phyloP scores from a whole-genome alignment of 30 jellyfish, hydroid and myxozoan species.

The Pelagia noctiluca region DNA sequence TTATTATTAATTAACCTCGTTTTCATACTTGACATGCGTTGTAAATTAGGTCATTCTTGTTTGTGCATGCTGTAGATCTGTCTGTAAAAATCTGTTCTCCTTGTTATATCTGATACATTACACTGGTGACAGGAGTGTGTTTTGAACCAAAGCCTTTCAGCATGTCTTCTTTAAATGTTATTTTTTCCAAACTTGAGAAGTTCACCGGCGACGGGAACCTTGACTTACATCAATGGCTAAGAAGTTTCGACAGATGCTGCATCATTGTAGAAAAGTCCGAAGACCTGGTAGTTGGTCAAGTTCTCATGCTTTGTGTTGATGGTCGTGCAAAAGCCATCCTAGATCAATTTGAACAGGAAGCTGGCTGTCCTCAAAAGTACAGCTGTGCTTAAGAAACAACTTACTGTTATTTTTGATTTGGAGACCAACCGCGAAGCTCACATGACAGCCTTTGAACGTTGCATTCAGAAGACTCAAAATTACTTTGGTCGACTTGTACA shows the following conservation, averaged over 20 bases:
- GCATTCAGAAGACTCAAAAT: background rate
- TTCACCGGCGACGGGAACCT: no score
- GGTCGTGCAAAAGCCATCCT: constrained; percentile 47
- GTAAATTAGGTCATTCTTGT: no score
- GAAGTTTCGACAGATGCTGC: constrained; percentile 37
- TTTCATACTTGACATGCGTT: no score
- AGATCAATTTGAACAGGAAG: constrained; percentile 41
- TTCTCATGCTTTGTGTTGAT: constrained; percentile 41
- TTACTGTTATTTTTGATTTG: background rate
- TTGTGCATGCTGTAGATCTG: no score
- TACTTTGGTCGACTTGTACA: background rate
- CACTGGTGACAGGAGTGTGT: no score
- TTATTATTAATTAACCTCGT: no score
- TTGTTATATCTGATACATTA: no score
- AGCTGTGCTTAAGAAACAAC: background rate
- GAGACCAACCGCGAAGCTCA: background rate
- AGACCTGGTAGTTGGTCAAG: constrained; percentile 46
- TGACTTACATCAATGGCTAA: constrained; percentile 39
- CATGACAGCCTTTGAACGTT: background rate
- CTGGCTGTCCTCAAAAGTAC: background rate
- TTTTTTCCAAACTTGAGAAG: no score
- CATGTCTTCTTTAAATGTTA: no score
- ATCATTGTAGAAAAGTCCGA: constrained; percentile 25
- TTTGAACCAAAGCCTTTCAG: no score
- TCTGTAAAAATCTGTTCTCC: no score